Evolutionary conservation across 2,113 vertebrate genomes (phyloP).

Genomic region (Formicarius rufipectus): DNA sequence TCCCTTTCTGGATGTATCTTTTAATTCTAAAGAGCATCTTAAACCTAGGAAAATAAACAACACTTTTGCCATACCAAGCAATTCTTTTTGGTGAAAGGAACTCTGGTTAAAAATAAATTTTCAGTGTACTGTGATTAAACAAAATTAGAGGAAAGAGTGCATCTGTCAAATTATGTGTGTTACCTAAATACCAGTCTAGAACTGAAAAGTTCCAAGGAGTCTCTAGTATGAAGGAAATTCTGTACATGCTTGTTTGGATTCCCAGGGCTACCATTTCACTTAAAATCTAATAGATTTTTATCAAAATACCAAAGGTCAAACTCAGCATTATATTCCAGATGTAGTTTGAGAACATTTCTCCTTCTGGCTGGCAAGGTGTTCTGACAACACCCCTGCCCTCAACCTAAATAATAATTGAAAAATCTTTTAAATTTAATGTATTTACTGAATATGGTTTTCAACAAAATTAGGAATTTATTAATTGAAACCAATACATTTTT

Average conservation of each 20-base stretch:
- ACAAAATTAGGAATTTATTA: not conserved
- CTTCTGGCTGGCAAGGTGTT: not conserved
- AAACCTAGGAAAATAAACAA: not conserved
- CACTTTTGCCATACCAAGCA: not conserved
- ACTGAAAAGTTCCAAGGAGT: not conserved
- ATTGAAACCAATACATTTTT: slow-evolving; percentile 22
- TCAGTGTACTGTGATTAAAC: not conserved
- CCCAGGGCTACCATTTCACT: not conserved
- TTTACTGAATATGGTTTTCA: not conserved
- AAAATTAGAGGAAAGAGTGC: not conserved
- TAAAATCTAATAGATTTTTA: not conserved
- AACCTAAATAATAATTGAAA: not conserved
- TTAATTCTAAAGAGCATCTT: not conserved
- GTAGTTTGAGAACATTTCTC: not conserved
- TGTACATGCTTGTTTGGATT: not conserved
- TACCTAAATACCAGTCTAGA: not conserved
- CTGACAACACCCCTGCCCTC: not conserved
- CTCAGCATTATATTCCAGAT: not conserved
- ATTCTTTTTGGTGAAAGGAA: not conserved
- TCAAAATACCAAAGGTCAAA: not conserved
- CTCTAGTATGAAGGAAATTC: not conserved
- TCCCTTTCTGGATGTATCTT: not conserved
- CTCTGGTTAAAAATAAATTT: not conserved
- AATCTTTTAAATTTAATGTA: not conserved
- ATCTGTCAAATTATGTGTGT: not conserved